Percentiles rank a stretch among this genome's conserved stretches.
These are phyloP conservation scores for Drosophila setosimentum DNA, from an alignment of 2,888 invertebrate genomes.

Conservation along the genomic window DNA sequence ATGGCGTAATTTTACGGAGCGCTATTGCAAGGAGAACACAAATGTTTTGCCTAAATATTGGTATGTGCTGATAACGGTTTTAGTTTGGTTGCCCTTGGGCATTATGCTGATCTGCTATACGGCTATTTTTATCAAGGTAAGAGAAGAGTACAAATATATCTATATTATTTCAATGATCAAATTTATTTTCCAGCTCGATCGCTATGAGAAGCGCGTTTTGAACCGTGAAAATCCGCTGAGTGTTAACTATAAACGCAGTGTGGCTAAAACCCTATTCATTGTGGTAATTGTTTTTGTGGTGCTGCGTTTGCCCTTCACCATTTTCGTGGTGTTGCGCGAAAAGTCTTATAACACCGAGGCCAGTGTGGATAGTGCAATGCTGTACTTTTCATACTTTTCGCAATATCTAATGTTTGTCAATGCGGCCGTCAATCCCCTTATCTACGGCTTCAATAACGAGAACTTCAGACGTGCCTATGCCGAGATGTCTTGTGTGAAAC, in stretches of 20 bases:
- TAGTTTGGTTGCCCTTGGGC: conserved; percentile 92
- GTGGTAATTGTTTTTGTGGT: conserved; percentile 89
- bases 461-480: conserved; percentile 89
- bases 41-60: conserved; percentile 90
- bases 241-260: conserved; percentile 89
- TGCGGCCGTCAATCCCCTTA: conserved; percentile 91
- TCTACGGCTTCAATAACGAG: conserved; percentile 91
- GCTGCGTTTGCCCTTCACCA: conserved; percentile 91
- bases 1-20: conserved; percentile 92
- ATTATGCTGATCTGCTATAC: conserved; percentile 91
- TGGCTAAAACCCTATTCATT: conserved; percentile 90
- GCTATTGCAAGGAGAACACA: conserved; percentile 90
- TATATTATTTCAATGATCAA: neutral
- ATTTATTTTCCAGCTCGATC: conserved; percentile 86
- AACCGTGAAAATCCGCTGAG: conserved; percentile 88
- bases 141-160: neutral
- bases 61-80: conserved; percentile 90
- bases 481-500: conserved; percentile 86
- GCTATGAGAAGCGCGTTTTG: conserved; percentile 88
- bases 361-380: conserved; percentile 86
- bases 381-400: conserved; percentile 88
- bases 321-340: conserved; percentile 88
- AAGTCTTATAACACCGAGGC: conserved; percentile 58
- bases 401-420: conserved; percentile 90
- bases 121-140: conserved; percentile 89